Base-by-base conservation (phyloP, 2,888 invertebrate species). In the Caenorhabditis doughertyi region DNA sequence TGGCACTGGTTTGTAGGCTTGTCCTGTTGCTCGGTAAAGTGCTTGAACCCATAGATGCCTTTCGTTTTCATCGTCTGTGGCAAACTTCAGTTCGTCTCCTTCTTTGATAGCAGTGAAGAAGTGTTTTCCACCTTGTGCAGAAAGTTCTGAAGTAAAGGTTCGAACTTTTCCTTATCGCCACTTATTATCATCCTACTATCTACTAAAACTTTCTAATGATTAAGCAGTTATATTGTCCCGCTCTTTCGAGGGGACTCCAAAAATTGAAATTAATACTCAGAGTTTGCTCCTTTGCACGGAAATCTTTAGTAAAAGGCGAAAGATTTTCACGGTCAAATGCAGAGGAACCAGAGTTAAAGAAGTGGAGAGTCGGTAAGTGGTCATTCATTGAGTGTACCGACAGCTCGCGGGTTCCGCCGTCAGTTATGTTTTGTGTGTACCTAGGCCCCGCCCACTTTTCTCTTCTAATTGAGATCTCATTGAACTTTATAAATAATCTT, bases 31-130 rank as follows among this genome's bases (percentile, higher is more conserved):
- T 89, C 99, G 94, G 93, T 98, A 99, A 94, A 99, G 94, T 2
- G 98, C 98, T 95, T 98, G 98, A 39, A 99, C 98, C 99, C 99
- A 99, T 85, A 98, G 93, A 92, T 98, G 97, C 90, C 97, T 96
- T 92, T 99, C 99, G 92, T 96, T 97, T 93, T 99, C 97, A 92
- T 98, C 97, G 88, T 97, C 96, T 89, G 97, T 96, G 7, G 97
- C 97, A 93, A 96, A 97, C 80, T 97, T 94, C 80, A 99, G 96
- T 89, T 96, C 97, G 92, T 99, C 99, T 70, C 98, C 98, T 93
- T 99, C 99, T 87, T 97, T 95, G 72, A 88, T 87, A 47, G 97
- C 97, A 93, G 98, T 98, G 94, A 99, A 99, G 93, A 98, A 99
- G 93, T 95, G 96, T 92, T 97, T 95, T 65, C 94, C 97, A 67